These are phyloP conservation scores for Rotaria magnacalcarata DNA, from an alignment of 2,888 invertebrate genomes.

Conservation along the genomic window DNA sequence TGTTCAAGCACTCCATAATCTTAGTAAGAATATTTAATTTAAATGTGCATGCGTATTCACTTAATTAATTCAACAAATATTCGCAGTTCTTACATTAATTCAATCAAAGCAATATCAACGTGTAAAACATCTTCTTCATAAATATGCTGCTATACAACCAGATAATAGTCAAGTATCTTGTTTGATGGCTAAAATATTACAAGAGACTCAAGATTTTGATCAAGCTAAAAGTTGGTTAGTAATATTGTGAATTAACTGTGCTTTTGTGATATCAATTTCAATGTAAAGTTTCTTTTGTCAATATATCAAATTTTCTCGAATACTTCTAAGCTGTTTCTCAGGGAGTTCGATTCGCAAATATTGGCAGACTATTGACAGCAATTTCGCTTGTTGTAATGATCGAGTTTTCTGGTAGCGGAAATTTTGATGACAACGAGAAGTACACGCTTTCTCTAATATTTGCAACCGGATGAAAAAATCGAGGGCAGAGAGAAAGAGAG, in stretches of 20 bases:
- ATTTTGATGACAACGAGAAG: too few species aligned
- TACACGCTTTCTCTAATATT: too few species aligned
- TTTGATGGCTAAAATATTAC: constrained; percentile 74
- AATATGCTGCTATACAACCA: constrained; percentile 69
- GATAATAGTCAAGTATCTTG: constrained; percentile 72
- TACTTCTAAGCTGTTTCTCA: too few species aligned
- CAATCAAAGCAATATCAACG: constrained; percentile 41
- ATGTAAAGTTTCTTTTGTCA: too few species aligned
- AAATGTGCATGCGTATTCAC: too few species aligned
- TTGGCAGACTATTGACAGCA: too few species aligned
- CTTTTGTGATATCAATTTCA: too few species aligned
- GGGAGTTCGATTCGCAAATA: too few species aligned
- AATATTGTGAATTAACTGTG: background rate
- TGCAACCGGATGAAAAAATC: too few species aligned
- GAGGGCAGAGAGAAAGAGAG: too few species aligned
- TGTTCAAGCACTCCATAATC: constrained; percentile 77
- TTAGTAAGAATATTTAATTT: constrained; percentile 61
- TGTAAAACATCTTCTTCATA: constrained; percentile 53
- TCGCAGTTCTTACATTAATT: constrained; percentile 50
- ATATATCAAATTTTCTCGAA: background rate
- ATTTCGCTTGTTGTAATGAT: too few species aligned
- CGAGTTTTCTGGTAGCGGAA: too few species aligned
- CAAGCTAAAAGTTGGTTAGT: constrained; percentile 62
- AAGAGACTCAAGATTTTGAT: constrained; percentile 65
- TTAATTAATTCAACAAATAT: background rate